Percentiles rank a stretch among this genome's conserved stretches.
Evolutionary conservation across 2,113 vertebrate genomes (phyloP).

Genomic region (Zootoca vivipara): DNA sequence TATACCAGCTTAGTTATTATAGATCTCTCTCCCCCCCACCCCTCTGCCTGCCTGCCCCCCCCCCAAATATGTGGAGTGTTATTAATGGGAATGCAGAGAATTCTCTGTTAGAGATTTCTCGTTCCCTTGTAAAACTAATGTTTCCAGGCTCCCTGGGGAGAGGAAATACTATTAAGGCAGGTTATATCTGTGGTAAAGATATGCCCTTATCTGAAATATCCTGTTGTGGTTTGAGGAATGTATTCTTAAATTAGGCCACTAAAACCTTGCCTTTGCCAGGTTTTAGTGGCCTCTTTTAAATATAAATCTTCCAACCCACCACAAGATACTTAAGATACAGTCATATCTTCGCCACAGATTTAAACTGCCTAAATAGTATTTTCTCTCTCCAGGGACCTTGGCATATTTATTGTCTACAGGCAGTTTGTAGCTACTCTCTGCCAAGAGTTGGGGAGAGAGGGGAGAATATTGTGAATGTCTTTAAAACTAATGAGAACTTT

Average conservation of each 20-base stretch:
- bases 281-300: constrained; percentile 31
- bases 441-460: background rate
- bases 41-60: no score
- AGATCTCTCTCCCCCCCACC: no score
- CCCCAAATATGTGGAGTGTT: no score
- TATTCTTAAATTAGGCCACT: constrained; percentile 49
- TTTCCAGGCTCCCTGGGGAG: no score
- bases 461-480: background rate
- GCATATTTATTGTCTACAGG: background rate
- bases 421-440: background rate
- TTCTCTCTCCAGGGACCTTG: background rate
- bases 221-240: constrained; percentile 48
- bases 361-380: background rate
- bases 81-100: no score
- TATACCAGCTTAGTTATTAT: no score
- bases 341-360: background rate
- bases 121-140: no score
- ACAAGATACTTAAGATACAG: background rate
- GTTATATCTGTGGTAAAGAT: background rate
- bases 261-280: background rate
- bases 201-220: constrained; percentile 51
- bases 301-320: background rate
- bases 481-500: background rate
- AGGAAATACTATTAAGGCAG: no score
- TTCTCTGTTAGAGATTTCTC: no score